Base-by-base conservation (phyloP, 2,797 vertebrate genomes). In the Gallinago solitaria region DNA sequence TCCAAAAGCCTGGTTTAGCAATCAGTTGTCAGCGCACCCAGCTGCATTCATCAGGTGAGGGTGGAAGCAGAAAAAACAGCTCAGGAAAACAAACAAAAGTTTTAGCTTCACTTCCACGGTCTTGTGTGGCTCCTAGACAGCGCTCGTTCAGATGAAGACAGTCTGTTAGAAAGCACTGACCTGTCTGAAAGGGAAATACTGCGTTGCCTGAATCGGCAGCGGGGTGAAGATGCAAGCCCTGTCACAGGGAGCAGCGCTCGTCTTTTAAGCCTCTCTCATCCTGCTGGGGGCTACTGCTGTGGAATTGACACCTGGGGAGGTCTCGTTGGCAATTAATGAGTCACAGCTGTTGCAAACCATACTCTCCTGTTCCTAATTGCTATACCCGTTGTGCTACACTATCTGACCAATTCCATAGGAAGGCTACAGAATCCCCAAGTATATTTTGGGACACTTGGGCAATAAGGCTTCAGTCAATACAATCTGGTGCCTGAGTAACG, bases 281-380 rank as follows among this genome's bases (percentile, higher is more conserved):
- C 30, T 4, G 0, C 1, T 13, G 33, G 8, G 21, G 24, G 57
- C 17, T 53, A 12, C 24, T 1, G 3, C 33, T 6, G 15, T 60
- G 12, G 9, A 83, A 76, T 0, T 12, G 79, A 50, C 67, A 68
- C n/a, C 64, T 13, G 11, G 35, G 30, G 33, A 14, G 28, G 17
- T 76, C 70, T 79, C 63, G 9, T 20, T 7, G 16, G 32, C 30
- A 70, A 39, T 59, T 76, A 35, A 65, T 0, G 5, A 7, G 19
- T 25, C 33, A 37, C 39, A 87, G 71, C 16, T n/a, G 51, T 5
- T 41, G n/a, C 54, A 84, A 94, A 78, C 1, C 0, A 25, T 14
- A 13, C 47, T 63, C 30, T 8, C 30, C 16, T 8, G 4, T 45
- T 73, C 59, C 21, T 21, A 53, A 47, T 18, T 17, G 15, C 53